phyloP scores from a whole-genome alignment of 2,888 invertebrate species.

The Pseudeuparius sepicola region DNA sequence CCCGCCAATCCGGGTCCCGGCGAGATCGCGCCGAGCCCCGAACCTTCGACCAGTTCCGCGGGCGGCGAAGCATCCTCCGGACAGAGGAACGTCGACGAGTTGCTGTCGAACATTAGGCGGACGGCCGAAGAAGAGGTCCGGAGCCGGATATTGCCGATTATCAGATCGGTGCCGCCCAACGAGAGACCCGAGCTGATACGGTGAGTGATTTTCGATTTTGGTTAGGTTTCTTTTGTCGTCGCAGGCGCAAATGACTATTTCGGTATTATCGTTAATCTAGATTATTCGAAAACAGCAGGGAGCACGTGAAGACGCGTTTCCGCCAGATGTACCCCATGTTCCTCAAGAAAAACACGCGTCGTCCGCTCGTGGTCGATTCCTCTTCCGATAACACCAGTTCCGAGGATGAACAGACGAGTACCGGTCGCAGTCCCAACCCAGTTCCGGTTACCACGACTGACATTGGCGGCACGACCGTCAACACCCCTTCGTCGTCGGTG shows the following conservation, averaged over 20 bases:
- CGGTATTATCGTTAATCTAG: conserved; percentile 16
- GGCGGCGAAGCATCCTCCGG: background rate
- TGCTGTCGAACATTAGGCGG: conserved; percentile 26
- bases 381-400: conserved; percentile 33
- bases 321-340: conserved; percentile 29
- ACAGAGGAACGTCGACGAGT: conserved; percentile 22
- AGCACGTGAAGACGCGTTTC: conserved; percentile 26
- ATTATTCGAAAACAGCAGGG: conserved; percentile 29
- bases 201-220: too few relatives aligned
- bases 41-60: too few relatives aligned
- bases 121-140: conserved; percentile 29
- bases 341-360: conserved; percentile 25
- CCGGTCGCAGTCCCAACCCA: conserved; percentile 7
- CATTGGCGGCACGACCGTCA: too few relatives aligned
- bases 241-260: background rate
- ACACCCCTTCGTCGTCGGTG: background rate
- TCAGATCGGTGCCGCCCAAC: conserved; percentile 28
- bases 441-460: too few relatives aligned
- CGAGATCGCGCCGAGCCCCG: too few relatives aligned
- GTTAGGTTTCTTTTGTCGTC: background rate
- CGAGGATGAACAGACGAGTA: conserved; percentile 25
- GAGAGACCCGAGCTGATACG: conserved; percentile 30
- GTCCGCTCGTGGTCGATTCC: conserved; percentile 20
- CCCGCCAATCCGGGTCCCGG: too few relatives aligned
- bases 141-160: conserved; percentile 30